phyloP scores from a whole-genome alignment of 2,888 invertebrate species.

The Lathronympha strigana region DNA sequence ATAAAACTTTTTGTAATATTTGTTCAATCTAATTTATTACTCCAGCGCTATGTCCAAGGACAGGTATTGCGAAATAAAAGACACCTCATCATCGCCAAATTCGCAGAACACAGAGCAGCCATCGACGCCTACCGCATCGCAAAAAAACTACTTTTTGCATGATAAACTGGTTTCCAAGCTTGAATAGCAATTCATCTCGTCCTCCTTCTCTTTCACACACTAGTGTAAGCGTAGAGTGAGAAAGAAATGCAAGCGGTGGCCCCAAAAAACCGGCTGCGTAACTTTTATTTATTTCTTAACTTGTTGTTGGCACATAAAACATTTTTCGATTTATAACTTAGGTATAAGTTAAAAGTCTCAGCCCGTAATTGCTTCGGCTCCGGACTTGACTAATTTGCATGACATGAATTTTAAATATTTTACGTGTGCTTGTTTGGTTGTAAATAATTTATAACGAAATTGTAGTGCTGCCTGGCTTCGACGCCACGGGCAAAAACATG shows the following conservation, averaged over 20 bases:
- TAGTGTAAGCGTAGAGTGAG: conserved; percentile 31
- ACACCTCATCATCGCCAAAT: conserved; percentile 53
- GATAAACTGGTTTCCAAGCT: conserved; percentile 79
- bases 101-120: conserved; percentile 66
- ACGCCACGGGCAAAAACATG: conserved; percentile 42
- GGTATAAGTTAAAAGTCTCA: conserved; percentile 54
- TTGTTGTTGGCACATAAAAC: conserved; percentile 73
- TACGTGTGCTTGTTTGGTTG: conserved; percentile 45
- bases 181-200: conserved; percentile 64
- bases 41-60: conserved; percentile 2
- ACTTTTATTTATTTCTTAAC: conserved; percentile 82
- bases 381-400: conserved; percentile 70
- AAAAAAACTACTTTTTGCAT: conserved; percentile 65
- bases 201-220: conserved; percentile 53
- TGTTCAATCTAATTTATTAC: conserved; percentile 19
- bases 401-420: conserved; percentile 66
- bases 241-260: conserved; percentile 51
- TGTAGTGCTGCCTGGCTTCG: conserved; percentile 59
- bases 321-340: conserved; percentile 70
- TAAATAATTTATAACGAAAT: conserved; percentile 55
- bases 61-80: conserved; percentile 35
- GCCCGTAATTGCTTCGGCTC: conserved; percentile 64
- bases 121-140: conserved; percentile 73
- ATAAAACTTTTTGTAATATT: conserved; percentile 1
- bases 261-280: conserved; percentile 64